These are phyloP conservation scores for Hydrocynus forskahlii DNA, from an alignment of 2,797 vertebrate genomes.

Conservation along the genomic window DNA sequence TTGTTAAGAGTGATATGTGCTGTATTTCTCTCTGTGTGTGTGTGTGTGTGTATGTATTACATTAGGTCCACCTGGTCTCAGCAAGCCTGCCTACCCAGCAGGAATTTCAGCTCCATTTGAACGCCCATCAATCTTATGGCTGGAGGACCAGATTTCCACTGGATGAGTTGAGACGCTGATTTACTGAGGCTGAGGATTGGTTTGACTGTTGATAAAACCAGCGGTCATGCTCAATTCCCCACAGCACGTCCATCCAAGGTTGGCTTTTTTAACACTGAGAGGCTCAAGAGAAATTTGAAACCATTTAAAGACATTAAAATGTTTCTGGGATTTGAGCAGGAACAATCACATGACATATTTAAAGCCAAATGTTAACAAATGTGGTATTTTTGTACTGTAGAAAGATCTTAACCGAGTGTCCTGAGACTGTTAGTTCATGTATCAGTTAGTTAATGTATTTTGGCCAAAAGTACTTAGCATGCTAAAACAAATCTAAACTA, in stretches of 20 bases:
- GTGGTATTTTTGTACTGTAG: too few relatives aligned
- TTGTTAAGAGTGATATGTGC: background rate
- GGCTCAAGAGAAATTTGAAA: background rate
- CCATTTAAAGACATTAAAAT: background rate
- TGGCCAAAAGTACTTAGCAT: too few relatives aligned
- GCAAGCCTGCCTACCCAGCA: background rate
- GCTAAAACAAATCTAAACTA: too few relatives aligned
- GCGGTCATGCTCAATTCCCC: slow-evolving; percentile 1
- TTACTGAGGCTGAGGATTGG: slow-evolving; percentile 16
- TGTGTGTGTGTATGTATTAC: slow-evolving; percentile 3
- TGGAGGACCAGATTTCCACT: slow-evolving; percentile 1
- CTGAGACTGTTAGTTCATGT: too few relatives aligned
- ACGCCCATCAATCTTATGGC: slow-evolving; percentile 8
- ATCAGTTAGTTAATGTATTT: too few relatives aligned
- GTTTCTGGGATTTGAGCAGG: too few relatives aligned
- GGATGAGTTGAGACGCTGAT: slow-evolving; percentile 10
- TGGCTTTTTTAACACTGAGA: background rate
- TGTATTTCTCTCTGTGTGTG: background rate
- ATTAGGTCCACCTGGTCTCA: slow-evolving; percentile 1
- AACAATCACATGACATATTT: background rate
- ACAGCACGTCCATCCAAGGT: background rate
- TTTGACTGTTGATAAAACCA: slow-evolving; percentile 23
- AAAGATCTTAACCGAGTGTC: too few relatives aligned
- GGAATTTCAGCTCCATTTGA: slow-evolving; percentile 28
- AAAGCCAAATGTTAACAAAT: too few relatives aligned